Conservation (phyloP, 53 echinoderm and acorn worm species). For the Arbacia lixula region DNA sequence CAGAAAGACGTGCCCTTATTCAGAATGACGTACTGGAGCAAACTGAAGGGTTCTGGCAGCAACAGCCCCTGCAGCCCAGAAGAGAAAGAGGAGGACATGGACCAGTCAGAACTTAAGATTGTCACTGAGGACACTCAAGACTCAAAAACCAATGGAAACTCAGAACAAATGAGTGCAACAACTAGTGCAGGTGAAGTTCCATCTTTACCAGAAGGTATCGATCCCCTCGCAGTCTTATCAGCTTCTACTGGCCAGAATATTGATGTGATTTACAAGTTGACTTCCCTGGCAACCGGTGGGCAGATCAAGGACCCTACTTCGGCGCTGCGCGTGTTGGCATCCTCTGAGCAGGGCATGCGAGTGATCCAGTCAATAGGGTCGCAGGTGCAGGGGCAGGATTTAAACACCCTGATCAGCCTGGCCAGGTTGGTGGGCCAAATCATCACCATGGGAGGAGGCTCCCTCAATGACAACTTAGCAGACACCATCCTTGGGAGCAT, state of each 20-base stretch:
- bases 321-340: constrained; percentile 33
- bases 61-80: constrained; percentile 9
- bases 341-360: constrained; percentile 35
- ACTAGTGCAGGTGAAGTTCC: background rate
- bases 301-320: constrained; percentile 48
- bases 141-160: constrained; percentile 11
- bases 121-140: background rate
- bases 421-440: constrained; percentile 33
- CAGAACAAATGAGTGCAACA: background rate
- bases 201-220: background rate
- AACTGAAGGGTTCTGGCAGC: constrained; percentile 11
- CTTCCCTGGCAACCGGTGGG: constrained; percentile 49
- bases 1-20: constrained; percentile 55
- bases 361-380: constrained; percentile 46
- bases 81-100: background rate
- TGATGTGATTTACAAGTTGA: constrained; percentile 53
- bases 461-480: constrained; percentile 34
- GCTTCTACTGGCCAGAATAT: constrained; percentile 43
- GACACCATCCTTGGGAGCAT: constrained; percentile 50
- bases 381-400: constrained; percentile 40
- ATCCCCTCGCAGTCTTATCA: constrained; percentile 33
- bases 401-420: constrained; percentile 27
- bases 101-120: constrained; percentile 38
- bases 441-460: constrained; percentile 32
- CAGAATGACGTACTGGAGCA: constrained; percentile 47